Evolutionary conservation across 2,797 vertebrate species (phyloP).

Genomic region (Pseudochirops cupreus): DNA sequence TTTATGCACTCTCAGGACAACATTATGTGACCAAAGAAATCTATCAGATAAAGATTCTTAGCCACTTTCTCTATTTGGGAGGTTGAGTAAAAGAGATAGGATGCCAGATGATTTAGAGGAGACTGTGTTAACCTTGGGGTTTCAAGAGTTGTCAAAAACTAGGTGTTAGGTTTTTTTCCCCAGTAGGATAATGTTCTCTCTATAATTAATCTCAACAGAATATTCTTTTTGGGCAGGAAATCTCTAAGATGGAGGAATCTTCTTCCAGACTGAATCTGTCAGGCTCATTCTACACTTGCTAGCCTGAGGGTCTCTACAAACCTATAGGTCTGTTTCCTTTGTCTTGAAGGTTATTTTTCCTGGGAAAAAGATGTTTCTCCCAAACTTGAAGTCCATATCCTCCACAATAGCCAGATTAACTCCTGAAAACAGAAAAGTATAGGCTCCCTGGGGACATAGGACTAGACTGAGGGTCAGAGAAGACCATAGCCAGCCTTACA

Average conservation of each 20-base stretch:
- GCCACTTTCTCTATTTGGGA: not conserved
- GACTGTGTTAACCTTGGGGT: not conserved
- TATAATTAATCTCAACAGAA: not conserved
- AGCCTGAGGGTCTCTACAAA: not conserved
- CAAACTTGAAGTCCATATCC: not conserved
- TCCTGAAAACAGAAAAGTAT: not conserved
- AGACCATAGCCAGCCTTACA: not conserved
- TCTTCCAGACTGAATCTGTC: not conserved
- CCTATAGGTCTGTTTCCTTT: not conserved
- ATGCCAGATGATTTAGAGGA: not conserved
- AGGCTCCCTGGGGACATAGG: not conserved
- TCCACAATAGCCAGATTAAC: not conserved
- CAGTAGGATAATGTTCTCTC: not conserved
- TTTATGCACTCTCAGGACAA: not conserved
- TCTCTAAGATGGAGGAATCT: not conserved
- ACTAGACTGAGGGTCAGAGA: not conserved
- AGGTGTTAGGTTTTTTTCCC: not conserved
- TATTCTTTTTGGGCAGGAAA: not conserved
- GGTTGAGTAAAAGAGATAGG: not conserved
- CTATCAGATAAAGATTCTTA: not conserved
- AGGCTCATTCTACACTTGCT: not conserved
- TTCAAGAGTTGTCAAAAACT: not conserved
- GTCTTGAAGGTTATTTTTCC: not conserved
- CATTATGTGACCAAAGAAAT: not conserved
- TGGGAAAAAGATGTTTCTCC: not conserved